A percentile compares a stretch with the other conserved stretches of the same genome.
Conservation (phyloP, 2,113 vertebrate genomes). For the Oplegnathus fasciatus region DNA sequence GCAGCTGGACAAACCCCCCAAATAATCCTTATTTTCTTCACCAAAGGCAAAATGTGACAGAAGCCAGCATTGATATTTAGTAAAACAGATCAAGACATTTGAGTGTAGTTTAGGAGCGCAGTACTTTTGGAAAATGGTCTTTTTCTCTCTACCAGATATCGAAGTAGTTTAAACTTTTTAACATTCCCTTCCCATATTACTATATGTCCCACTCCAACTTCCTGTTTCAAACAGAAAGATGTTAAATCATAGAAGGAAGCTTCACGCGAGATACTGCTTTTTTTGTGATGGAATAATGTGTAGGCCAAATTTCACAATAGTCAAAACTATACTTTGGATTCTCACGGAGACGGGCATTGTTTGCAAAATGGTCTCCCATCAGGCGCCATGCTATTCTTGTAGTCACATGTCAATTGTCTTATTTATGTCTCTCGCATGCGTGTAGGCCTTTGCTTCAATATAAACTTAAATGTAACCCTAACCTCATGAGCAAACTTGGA, state of each 20-base stretch:
- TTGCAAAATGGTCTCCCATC: background rate
- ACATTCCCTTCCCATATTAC: background rate
- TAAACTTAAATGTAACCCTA: too few species aligned
- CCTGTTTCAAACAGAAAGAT: background rate
- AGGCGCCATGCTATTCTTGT: too few species aligned
- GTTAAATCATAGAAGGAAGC: background rate
- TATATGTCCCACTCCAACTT: too few species aligned
- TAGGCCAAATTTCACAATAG: background rate
- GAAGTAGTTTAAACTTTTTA: background rate
- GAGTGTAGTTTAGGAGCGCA: too few species aligned
- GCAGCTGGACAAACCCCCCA: conserved; percentile 44
- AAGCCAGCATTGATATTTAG: conserved; percentile 4
- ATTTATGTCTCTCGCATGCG: background rate
- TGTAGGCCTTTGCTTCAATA: background rate
- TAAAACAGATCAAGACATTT: background rate
- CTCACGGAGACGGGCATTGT: background rate
- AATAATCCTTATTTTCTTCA: conserved; percentile 33
- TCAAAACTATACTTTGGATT: background rate
- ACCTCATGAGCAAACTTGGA: background rate
- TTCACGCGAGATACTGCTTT: background rate
- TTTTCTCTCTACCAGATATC: too few species aligned
- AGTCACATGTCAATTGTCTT: background rate
- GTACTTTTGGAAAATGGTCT: background rate
- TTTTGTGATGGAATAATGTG: too few species aligned
- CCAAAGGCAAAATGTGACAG: conserved; percentile 13